A percentile compares a stretch with the other conserved stretches of the same genome.
These are phyloP conservation scores for Hylaeus anthracinus DNA, from an alignment of 1,140 invertebrate genomes.

Conservation along the genomic window DNA sequence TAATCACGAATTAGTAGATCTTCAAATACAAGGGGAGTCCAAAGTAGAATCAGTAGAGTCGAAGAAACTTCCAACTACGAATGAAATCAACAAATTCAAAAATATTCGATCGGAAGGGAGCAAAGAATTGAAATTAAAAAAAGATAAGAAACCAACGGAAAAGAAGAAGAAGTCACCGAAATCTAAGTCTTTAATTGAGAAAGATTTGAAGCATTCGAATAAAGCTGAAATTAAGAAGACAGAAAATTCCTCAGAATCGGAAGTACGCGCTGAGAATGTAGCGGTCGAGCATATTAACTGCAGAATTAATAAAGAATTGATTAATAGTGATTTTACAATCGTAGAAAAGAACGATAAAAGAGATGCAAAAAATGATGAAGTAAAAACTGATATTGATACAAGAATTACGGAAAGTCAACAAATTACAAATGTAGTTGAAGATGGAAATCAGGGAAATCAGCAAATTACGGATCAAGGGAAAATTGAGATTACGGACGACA, in stretches of 20 bases:
- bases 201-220: neutral
- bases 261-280: neutral
- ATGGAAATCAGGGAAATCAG: neutral
- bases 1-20: neutral
- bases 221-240: neutral
- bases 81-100: constrained; percentile 61
- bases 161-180: constrained; percentile 39
- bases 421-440: no score
- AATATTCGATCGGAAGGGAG: constrained; percentile 72
- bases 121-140: constrained; percentile 71
- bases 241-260: neutral
- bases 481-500: no score
- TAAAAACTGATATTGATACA: neutral
- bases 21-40: neutral
- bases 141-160: constrained; percentile 43
- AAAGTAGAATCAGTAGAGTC: neutral
- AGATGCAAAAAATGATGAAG: neutral
- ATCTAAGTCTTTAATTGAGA: neutral
- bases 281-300: neutral
- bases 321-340: neutral
- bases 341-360: neutral
- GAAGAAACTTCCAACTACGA: neutral
- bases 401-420: neutral
- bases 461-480: neutral
- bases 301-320: neutral